These are phyloP conservation scores for Polymixis flavicincta DNA, from an alignment of 2,888 invertebrate genomes.

Conservation along the genomic window DNA sequence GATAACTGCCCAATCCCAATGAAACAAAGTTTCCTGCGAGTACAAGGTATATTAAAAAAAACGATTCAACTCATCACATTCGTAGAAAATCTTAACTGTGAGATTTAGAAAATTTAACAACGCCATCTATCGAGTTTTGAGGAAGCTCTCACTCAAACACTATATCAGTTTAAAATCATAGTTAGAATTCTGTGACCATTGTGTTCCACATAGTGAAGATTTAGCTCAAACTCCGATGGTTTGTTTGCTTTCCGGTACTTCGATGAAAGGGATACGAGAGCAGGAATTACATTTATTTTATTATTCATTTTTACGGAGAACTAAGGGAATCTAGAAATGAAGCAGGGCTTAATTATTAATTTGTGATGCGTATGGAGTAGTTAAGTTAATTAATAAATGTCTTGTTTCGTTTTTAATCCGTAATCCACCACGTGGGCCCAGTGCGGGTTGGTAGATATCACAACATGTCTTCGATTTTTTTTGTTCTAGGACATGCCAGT, in stretches of 20 bases:
- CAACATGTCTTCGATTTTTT: too few species aligned
- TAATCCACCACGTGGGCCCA: too few species aligned
- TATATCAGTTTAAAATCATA: not conserved
- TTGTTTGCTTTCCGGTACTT: not conserved
- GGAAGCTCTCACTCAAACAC: too few species aligned
- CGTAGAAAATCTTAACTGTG: too few species aligned
- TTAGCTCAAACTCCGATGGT: not conserved
- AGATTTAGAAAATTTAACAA: too few species aligned
- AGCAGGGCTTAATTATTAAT: not conserved
- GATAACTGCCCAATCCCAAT: too few species aligned
- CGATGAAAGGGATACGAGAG: not conserved
- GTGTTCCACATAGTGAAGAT: not conserved
- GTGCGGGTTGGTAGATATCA: too few species aligned
- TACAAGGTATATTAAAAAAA: too few species aligned
- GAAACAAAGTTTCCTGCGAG: too few species aligned
- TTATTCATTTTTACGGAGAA: slow-evolving; percentile 1
- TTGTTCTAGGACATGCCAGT: too few species aligned
- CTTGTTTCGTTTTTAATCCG: not conserved
- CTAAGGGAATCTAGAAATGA: not conserved
- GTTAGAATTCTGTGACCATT: not conserved
- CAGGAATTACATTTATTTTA: slow-evolving; percentile 3
- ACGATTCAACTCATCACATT: too few species aligned
- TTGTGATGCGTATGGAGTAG: not conserved
- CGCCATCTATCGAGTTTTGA: too few species aligned
- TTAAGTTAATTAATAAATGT: not conserved